Conservation (phyloP, 2,888 invertebrate genomes). For the Cyrtodaria siliqua region DNA sequence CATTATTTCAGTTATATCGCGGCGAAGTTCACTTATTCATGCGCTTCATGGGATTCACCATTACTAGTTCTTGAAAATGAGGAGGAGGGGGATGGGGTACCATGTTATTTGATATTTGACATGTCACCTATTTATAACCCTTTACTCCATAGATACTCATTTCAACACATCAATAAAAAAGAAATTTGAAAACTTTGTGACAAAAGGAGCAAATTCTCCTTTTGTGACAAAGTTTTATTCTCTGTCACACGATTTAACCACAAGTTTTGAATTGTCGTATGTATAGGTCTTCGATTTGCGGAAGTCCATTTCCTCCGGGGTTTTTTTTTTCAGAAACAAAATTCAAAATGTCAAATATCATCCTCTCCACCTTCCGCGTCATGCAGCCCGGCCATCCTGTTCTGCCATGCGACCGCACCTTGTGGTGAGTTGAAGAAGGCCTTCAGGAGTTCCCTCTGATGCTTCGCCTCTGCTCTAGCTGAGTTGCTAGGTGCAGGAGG, state of each 20-base stretch:
- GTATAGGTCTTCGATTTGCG: constrained; percentile 5
- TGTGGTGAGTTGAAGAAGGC: constrained; percentile 27
- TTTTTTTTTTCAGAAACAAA: constrained; percentile 9
- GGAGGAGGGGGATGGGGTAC: too few species aligned
- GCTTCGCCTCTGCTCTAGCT: constrained; percentile 30
- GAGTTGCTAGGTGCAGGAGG: constrained; percentile 27
- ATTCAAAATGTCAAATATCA: constrained; percentile 14
- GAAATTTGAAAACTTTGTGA: constrained; percentile 9
- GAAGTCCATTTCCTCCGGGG: neutral
- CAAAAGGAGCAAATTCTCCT: neutral
- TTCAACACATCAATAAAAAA: constrained; percentile 9
- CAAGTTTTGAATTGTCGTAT: neutral
- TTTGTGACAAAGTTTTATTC: constrained; percentile 1
- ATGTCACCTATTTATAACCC: too few species aligned
- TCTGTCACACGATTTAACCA: neutral
- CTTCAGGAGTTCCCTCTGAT: constrained; percentile 33
- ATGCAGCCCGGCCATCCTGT: constrained; percentile 24
- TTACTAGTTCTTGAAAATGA: too few species aligned
- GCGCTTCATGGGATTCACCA: too few species aligned
- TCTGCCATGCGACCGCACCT: constrained; percentile 30
- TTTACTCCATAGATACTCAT: constrained; percentile 6
- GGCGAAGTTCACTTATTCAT: too few species aligned
- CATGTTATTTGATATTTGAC: too few species aligned
- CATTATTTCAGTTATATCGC: too few species aligned
- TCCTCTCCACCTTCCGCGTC: constrained; percentile 8